Percentiles rank a stretch among this genome's conserved stretches.
Evolutionary conservation across 2,888 invertebrate species (phyloP).

Genomic region (Hypena proboscidalis): DNA sequence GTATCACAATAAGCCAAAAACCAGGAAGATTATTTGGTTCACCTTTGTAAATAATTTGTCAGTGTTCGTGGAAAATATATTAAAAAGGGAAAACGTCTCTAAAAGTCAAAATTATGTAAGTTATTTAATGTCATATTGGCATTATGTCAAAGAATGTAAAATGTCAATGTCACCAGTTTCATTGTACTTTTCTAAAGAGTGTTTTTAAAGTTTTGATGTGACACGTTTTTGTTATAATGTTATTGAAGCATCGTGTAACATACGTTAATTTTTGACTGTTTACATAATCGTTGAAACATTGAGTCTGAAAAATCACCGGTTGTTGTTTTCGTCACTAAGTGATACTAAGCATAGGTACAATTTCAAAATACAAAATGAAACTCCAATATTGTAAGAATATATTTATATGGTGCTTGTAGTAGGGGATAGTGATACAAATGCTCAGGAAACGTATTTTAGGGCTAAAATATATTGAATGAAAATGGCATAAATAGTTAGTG

Average conservation of each 20-base stretch:
- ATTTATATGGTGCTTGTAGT: background rate
- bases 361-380: constrained; percentile 24
- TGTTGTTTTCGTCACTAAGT: constrained; percentile 37
- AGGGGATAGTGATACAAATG: background rate
- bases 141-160: background rate
- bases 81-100: too few relatives aligned
- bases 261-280: constrained; percentile 16
- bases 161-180: background rate
- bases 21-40: too few relatives aligned
- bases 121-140: too few relatives aligned
- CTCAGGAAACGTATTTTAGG: background rate
- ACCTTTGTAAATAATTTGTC: too few relatives aligned
- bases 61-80: too few relatives aligned
- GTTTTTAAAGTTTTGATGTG: constrained; percentile 20
- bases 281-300: constrained; percentile 18
- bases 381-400: constrained; percentile 16
- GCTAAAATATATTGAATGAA: too few relatives aligned
- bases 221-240: constrained; percentile 12
- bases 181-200: background rate
- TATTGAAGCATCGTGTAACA: constrained; percentile 11
- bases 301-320: constrained; percentile 21
- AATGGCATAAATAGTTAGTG: too few relatives aligned
- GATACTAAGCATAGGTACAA: constrained; percentile 34
- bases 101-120: too few relatives aligned
- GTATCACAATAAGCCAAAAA: too few relatives aligned